These are phyloP conservation scores for Aspidiotus rigidus DNA, from an alignment of 2,888 invertebrate genomes.

Conservation along the genomic window DNA sequence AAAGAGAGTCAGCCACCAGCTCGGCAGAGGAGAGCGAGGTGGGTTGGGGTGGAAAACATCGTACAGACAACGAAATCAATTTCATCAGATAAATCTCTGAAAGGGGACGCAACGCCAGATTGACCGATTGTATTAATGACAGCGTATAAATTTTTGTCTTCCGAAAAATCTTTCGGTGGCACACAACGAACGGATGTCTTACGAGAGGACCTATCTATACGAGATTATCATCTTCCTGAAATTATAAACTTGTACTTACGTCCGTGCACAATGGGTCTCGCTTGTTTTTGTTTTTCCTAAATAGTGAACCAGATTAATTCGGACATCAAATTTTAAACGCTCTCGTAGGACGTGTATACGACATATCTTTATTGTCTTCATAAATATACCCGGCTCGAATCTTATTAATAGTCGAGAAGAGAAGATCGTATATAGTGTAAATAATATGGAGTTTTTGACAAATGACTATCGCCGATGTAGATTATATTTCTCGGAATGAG, in stretches of 20 bases:
- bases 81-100: neutral
- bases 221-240: constrained; percentile 2
- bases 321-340: neutral
- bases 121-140: neutral
- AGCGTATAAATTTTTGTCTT: neutral
- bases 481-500: too few relatives aligned
- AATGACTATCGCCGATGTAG: too few relatives aligned
- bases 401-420: too few relatives aligned
- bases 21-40: neutral
- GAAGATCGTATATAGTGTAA: too few relatives aligned
- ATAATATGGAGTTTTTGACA: too few relatives aligned
- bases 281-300: neutral
- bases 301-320: neutral
- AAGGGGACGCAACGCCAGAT: neutral
- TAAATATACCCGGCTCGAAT: too few relatives aligned
- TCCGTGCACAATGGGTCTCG: too few relatives aligned
- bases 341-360: too few relatives aligned
- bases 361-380: too few relatives aligned
- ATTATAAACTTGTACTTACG: neutral
- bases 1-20: neutral
- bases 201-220: neutral
- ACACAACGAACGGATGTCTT: too few relatives aligned
- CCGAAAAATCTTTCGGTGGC: too few relatives aligned
- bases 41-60: too few relatives aligned
- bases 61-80: neutral